Conservation (phyloP, 2,797 vertebrate species). For the Crenichthys baileyi region DNA sequence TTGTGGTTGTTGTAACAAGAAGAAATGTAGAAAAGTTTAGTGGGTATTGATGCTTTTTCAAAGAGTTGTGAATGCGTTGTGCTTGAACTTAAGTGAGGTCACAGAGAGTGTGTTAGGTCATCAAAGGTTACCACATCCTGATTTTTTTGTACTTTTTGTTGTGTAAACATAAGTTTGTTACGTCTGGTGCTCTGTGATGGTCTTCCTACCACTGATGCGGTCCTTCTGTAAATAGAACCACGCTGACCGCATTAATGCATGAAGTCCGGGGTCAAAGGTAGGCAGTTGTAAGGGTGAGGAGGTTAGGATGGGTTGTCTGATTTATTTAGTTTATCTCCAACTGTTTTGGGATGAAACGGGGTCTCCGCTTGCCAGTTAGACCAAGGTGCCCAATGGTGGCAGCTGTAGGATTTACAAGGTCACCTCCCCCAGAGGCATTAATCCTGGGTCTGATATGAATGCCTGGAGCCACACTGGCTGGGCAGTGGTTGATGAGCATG, state of each 20-base stretch:
- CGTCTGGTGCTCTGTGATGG: slow-evolving; percentile 59
- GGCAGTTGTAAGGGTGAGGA: slow-evolving; percentile 58
- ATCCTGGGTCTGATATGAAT: slow-evolving; percentile 78
- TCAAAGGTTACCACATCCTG: slow-evolving; percentile 64
- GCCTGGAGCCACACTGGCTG: slow-evolving; percentile 80
- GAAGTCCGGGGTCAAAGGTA: slow-evolving; percentile 74
- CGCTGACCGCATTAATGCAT: slow-evolving; percentile 74
- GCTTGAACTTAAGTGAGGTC: slow-evolving; percentile 60
- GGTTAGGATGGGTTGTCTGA: slow-evolving; percentile 65
- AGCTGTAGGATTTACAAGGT: slow-evolving; percentile 77
- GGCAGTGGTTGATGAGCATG: slow-evolving; percentile 67
- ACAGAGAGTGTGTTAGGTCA: slow-evolving; percentile 68
- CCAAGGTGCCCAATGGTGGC: slow-evolving; percentile 67
- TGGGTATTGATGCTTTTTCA: background rate
- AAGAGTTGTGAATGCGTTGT: background rate
- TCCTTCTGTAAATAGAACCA: slow-evolving; percentile 74
- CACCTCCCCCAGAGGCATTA: slow-evolving; percentile 77
- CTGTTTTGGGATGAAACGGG: slow-evolving; percentile 40
- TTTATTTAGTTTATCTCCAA: slow-evolving; percentile 79
- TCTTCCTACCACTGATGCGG: slow-evolving; percentile 65
- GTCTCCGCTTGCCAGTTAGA: slow-evolving; percentile 58
- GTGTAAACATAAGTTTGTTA: slow-evolving; percentile 74
- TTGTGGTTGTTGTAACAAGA: background rate
- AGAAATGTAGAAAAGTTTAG: background rate
- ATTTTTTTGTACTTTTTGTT: slow-evolving; percentile 59